Evolutionary conservation across 2,888 invertebrate species (phyloP).

Genomic region (Monoplex corrugatus): DNA sequence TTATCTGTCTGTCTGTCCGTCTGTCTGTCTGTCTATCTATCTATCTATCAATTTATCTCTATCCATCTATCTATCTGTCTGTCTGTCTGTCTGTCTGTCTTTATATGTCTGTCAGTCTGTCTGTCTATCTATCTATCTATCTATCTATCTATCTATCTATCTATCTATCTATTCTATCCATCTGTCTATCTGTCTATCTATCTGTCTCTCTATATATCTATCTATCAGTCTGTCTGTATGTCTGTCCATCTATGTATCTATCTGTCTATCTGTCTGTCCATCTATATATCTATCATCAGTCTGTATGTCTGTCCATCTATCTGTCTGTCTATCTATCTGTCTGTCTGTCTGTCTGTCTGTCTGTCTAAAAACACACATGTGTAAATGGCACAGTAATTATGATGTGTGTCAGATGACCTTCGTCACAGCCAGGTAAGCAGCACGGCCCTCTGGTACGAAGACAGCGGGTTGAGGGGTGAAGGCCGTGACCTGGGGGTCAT

Average conservation of each 20-base stretch:
- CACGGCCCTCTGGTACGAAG: background rate
- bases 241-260: no score
- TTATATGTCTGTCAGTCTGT: no score
- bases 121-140: no score
- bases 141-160: background rate
- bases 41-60: no score
- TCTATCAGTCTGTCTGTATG: background rate
- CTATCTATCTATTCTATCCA: background rate
- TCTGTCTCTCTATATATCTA: background rate
- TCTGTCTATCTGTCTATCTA: background rate
- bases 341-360: background rate
- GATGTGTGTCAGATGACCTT: no score
- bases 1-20: no score
- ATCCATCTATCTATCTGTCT: no score
- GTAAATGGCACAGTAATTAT: no score
- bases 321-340: background rate
- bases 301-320: background rate
- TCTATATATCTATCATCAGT: background rate
- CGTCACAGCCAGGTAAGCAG: conserved; percentile 1
- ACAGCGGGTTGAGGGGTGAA: conserved; percentile 25
- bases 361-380: no score
- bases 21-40: no score
- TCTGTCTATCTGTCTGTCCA: no score
- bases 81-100: no score
- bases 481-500: conserved; percentile 5